These are phyloP conservation scores for Drosophila nigricruria DNA, from an alignment of 2,888 invertebrate species.

Conservation along the genomic window DNA sequence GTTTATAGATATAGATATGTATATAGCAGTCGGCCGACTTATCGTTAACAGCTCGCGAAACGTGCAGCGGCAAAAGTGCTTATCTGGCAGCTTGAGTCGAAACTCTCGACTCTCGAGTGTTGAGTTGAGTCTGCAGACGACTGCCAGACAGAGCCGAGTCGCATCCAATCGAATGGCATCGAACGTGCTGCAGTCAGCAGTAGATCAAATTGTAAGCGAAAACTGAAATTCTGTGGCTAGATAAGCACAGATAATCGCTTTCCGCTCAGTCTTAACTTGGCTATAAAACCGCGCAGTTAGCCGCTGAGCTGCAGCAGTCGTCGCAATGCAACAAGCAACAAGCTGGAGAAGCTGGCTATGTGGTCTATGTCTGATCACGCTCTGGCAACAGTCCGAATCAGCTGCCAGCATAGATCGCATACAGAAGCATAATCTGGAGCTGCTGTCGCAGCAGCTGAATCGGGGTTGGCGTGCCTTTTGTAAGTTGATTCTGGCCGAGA, in stretches of 20 bases:
- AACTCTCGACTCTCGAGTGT: background rate
- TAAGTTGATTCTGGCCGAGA: slow-evolving; percentile 53
- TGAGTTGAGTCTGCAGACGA: slow-evolving; percentile 28
- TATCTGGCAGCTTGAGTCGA: slow-evolving; percentile 27
- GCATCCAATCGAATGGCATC: slow-evolving; percentile 29
- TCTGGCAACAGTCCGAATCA: slow-evolving; percentile 10
- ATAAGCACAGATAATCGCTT: slow-evolving; percentile 31
- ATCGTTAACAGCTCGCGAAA: slow-evolving; percentile 23
- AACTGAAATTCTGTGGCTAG: slow-evolving; percentile 31
- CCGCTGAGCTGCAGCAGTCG: slow-evolving; percentile 9
- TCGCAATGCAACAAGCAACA: slow-evolving; percentile 19
- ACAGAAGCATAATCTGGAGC: slow-evolving; percentile 72
- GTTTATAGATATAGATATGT: slow-evolving; percentile 29
- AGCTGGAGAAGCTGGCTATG: slow-evolving; percentile 20
- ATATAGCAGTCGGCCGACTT: background rate
- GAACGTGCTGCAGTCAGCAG: slow-evolving; percentile 44
- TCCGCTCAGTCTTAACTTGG: slow-evolving; percentile 23
- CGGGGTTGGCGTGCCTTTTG: slow-evolving; percentile 79
- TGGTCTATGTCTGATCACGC: background rate
- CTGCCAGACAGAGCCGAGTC: slow-evolving; percentile 30
- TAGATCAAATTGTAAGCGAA: slow-evolving; percentile 7
- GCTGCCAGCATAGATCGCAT: slow-evolving; percentile 54
- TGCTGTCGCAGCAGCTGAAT: slow-evolving; percentile 68
- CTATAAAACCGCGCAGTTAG: slow-evolving; percentile 62
- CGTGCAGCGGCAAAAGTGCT: slow-evolving; percentile 23